phyloP scores from a whole-genome alignment of 2,797 vertebrate genomes.

The Dipus sagitta region DNA sequence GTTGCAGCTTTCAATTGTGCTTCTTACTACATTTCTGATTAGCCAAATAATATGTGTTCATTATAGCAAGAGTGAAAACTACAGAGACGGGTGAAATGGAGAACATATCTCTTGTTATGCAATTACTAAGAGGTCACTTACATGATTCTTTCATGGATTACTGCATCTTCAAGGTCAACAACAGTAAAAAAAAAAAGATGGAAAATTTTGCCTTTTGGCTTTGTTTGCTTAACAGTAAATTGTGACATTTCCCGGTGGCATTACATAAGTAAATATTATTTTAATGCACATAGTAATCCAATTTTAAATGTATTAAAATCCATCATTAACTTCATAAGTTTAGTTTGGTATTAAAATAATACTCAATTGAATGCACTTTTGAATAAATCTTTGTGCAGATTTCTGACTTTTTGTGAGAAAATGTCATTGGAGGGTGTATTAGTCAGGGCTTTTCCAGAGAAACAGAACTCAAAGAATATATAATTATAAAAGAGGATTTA shows the following conservation, averaged over 20 bases:
- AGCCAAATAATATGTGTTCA: background rate
- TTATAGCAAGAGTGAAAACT: background rate
- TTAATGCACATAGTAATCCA: background rate
- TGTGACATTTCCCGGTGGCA: background rate
- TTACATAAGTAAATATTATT: constrained; percentile 4
- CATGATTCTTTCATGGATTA: background rate
- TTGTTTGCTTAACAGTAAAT: background rate
- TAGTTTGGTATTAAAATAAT: constrained; percentile 19
- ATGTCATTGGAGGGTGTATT: background rate
- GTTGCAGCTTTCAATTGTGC: constrained; percentile 17
- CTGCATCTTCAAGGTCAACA: background rate
- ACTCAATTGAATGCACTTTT: background rate
- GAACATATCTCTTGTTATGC: background rate
- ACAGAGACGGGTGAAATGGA: background rate
- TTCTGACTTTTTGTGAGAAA: constrained; percentile 47
- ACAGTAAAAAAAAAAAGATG: background rate
- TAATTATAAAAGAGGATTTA: background rate
- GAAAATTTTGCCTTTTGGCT: background rate
- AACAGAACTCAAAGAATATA: background rate
- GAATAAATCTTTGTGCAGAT: background rate
- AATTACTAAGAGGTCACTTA: background rate
- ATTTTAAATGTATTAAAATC: background rate
- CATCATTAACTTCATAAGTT: background rate
- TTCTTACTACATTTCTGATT: constrained; percentile 22
- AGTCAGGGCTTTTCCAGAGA: background rate